Conservation (phyloP, 2,113 vertebrate species). For the Otus sunia region DNA sequence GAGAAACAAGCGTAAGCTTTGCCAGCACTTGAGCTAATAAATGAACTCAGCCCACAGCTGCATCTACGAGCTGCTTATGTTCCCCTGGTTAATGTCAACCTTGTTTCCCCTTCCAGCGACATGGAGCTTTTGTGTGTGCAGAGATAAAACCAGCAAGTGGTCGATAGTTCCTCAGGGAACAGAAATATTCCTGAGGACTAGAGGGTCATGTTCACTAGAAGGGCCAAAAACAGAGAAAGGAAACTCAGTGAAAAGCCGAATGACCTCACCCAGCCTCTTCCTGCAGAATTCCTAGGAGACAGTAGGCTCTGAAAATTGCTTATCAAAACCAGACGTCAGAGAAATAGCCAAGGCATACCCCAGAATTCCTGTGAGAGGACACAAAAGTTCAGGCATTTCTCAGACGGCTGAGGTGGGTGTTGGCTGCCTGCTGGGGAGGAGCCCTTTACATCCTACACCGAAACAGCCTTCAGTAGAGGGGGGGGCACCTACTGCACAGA, state of each 20-base stretch:
- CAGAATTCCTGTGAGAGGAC: constrained; percentile 44
- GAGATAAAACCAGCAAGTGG: constrained; percentile 73
- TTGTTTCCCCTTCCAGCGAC: constrained; percentile 75
- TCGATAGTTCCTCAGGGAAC: constrained; percentile 63
- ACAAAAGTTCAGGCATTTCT: constrained; percentile 16
- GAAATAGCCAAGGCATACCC: constrained; percentile 55
- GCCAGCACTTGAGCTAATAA: constrained; percentile 68
- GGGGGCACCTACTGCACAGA: not conserved
- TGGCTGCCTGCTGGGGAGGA: constrained; percentile 12
- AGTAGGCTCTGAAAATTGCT: constrained; percentile 66
- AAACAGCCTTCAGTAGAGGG: not conserved
- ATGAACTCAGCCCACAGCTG: constrained; percentile 74
- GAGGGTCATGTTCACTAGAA: constrained; percentile 51
- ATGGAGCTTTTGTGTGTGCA: constrained; percentile 75
- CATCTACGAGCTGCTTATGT: constrained; percentile 44
- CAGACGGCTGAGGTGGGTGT: not conserved
- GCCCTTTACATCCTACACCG: not conserved
- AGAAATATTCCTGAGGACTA: constrained; percentile 59
- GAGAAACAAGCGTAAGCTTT: constrained; percentile 28
- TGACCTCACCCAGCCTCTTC: constrained; percentile 74
- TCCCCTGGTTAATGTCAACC: constrained; percentile 71
- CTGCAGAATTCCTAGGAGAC: constrained; percentile 72
- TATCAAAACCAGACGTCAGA: constrained; percentile 75
- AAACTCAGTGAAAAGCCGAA: constrained; percentile 61
- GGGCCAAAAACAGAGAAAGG: constrained; percentile 64